Evolutionary conservation across 2,888 invertebrate species (phyloP).

Genomic region (Sipha maydis): DNA sequence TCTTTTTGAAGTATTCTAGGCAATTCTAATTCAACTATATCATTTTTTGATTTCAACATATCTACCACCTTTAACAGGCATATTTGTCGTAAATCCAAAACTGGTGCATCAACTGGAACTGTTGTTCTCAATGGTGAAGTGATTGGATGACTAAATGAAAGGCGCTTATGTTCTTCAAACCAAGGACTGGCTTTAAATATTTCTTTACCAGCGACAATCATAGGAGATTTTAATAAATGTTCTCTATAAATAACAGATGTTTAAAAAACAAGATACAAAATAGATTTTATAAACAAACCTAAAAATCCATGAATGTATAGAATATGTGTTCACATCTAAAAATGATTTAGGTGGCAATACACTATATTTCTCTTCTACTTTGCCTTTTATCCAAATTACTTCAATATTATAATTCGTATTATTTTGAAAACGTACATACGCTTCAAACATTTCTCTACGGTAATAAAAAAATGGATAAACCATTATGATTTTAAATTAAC

Average conservation of each 20-base stretch:
- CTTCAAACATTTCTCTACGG: background rate
- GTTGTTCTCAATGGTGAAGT: slow-evolving; percentile 39
- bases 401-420: slow-evolving; percentile 57
- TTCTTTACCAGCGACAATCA: slow-evolving; percentile 44
- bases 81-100: slow-evolving; percentile 39
- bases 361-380: slow-evolving; percentile 61
- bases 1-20: slow-evolving; percentile 32
- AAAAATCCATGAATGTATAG: slow-evolving; percentile 64
- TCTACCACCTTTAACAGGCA: slow-evolving; percentile 38
- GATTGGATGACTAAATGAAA: slow-evolving; percentile 44
- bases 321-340: slow-evolving; percentile 64
- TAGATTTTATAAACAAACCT: slow-evolving; percentile 18
- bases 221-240: slow-evolving; percentile 25
- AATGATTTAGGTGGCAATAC: slow-evolving; percentile 62
- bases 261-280: background rate
- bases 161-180: slow-evolving; percentile 8
- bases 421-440: slow-evolving; percentile 64
- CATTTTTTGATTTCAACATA: slow-evolving; percentile 18
- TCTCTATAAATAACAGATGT: slow-evolving; percentile 12
- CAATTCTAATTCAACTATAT: slow-evolving; percentile 29
- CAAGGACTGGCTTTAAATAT: slow-evolving; percentile 43
- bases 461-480: background rate
- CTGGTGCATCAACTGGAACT: slow-evolving; percentile 37
- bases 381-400: slow-evolving; percentile 63
- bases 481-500: background rate